Evolutionary conservation across 2,797 vertebrate species (phyloP), one percentile per base, ranked within the genome.

Genomic region (Myripristis jacobus): DNA sequence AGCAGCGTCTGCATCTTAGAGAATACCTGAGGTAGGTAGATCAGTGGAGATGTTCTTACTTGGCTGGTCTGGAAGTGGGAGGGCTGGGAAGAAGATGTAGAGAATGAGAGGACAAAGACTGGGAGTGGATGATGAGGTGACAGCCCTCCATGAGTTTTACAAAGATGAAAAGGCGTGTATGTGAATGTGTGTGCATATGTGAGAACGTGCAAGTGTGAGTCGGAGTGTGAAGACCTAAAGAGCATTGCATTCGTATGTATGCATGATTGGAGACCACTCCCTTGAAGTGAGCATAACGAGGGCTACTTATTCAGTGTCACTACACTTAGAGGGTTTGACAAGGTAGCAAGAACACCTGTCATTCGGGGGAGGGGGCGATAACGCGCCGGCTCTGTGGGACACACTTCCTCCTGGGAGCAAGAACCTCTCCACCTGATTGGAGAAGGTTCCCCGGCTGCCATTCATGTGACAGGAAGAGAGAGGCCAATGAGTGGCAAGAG

Each of bases 121-220:
- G 53, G 46, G 47, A 29, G 8, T 36, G 53, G 34, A 52, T 82
- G 72, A 90, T 70, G 61, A 84, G 52, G 44, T 75, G 74, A 54
- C 62, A 0, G 71, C 75, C 66, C 61, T 80, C 25, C 53, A 47
- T 69, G 66, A 59, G 61, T 6, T 75, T 46, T n/a, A 9, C 27
- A n/a, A 46, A 78, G 83, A 86, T 86, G 70, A 87, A 87, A 80
- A n/a, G 34, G 15, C 59, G 36, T 4, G 51, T 80, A 70, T 58
- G 60, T 56, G 16, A 72, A 57, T 15, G 15, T 2, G 46, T 61
- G 71, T 21, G 31, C n/a, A n/a, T n/a, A n/a, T n/a, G n/a, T n/a
- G n/a, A n/a, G n/a, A n/a, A n/a, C 31, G 34, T 41, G 46, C 24
- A 34, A 66, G 60, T 58, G 29, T 62, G 58, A 13, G 57, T 34